Percentiles rank a stretch among this genome's conserved stretches.
Evolutionary conservation across 2,113 vertebrate genomes (phyloP).

Genomic region (Pontoporia blainvillei): DNA sequence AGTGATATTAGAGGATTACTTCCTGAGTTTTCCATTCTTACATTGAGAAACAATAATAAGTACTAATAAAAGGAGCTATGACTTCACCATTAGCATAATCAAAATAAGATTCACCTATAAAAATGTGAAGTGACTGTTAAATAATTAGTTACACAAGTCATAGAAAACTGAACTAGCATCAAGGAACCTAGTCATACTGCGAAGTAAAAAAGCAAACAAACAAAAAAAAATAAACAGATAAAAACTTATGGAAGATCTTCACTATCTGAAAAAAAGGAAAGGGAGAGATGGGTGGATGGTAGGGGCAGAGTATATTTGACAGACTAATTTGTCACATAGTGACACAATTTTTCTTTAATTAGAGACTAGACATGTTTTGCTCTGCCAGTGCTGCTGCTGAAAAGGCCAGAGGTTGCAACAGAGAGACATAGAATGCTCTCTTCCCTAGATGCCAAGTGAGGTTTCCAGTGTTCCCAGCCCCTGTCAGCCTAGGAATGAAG

Average conservation of each 20-base stretch:
- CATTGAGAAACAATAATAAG: constrained; percentile 12
- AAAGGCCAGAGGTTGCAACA: constrained; percentile 67
- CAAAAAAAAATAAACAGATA: background rate
- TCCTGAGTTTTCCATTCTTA: constrained; percentile 36
- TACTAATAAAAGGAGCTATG: background rate
- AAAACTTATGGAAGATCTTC: constrained; percentile 29
- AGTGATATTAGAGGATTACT: background rate
- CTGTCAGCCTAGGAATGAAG: constrained; percentile 67
- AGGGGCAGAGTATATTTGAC: constrained; percentile 42
- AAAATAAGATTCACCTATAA: constrained; percentile 32
- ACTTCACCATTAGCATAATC: constrained; percentile 22
- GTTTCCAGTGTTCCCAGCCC: constrained; percentile 68
- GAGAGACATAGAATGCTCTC: constrained; percentile 56
- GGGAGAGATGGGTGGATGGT: background rate
- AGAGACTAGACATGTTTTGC: constrained; percentile 53
- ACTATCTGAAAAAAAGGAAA: constrained; percentile 48
- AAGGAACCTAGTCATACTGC: constrained; percentile 44
- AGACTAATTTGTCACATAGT: constrained; percentile 56
- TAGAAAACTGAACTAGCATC: constrained; percentile 44
- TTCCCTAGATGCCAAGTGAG: constrained; percentile 64
- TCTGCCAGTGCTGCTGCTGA: constrained; percentile 66
- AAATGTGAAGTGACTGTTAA: constrained; percentile 38
- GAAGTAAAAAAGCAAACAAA: constrained; percentile 14
- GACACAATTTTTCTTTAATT: constrained; percentile 65
- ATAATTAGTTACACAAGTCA: constrained; percentile 31